These are phyloP conservation scores for Parazoanthus atlanticus DNA, from an alignment of 92 coral and sea anemone species.

Conservation along the genomic window DNA sequence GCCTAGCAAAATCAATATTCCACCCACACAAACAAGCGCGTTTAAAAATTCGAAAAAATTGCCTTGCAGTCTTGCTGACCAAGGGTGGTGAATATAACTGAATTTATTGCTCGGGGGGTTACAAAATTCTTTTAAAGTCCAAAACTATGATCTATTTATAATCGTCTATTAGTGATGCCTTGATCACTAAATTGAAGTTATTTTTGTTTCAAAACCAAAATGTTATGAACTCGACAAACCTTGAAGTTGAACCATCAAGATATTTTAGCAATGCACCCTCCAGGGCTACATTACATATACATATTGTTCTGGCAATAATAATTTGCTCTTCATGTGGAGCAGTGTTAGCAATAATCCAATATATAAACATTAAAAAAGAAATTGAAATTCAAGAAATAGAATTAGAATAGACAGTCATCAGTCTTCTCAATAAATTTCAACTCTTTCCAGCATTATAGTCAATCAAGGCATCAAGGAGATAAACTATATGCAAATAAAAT, in stretches of 20 bases:
- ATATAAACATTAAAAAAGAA: too few species aligned
- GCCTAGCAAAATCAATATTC: not conserved
- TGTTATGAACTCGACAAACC: conserved; percentile 3
- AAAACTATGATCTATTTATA: not conserved
- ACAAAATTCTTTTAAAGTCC: not conserved
- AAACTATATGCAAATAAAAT: too few species aligned
- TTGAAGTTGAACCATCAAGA: not conserved
- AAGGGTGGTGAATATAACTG: not conserved
- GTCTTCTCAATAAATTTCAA: too few species aligned
- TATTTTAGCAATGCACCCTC: not conserved
- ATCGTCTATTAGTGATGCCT: not conserved
- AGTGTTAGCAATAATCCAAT: not conserved
- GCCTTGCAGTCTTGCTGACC: not conserved
- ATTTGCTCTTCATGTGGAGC: not conserved
- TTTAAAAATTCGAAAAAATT: not conserved
- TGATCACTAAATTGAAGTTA: not conserved
- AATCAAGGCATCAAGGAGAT: too few species aligned
- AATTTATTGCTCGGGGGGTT: not conserved
- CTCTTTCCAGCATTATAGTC: too few species aligned
- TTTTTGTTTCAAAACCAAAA: not conserved
- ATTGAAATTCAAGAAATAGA: not conserved
- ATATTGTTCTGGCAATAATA: not conserved
- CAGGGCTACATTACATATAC: not conserved
- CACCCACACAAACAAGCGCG: conserved; percentile 10
- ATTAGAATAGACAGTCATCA: too few species aligned